Conservation (phyloP, 2,113 vertebrate genomes). For the Nothoprocta perdicaria region DNA sequence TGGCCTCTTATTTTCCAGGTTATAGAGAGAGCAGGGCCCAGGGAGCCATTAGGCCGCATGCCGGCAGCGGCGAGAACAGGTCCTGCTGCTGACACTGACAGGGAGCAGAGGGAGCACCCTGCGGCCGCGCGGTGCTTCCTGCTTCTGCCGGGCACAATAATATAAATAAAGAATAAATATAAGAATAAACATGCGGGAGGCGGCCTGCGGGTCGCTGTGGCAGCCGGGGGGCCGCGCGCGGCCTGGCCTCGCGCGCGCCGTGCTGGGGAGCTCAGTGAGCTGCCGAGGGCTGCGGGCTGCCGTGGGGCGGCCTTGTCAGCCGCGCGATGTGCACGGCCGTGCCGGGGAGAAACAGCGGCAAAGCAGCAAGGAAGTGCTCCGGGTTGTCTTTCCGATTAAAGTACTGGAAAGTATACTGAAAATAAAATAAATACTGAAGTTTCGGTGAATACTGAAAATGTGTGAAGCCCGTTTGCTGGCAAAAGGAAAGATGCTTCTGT, state of each 20-base stretch:
- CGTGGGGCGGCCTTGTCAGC: too few species aligned
- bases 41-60: background rate
- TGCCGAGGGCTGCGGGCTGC: too few species aligned
- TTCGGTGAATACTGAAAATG: background rate
- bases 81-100: background rate
- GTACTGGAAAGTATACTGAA: background rate
- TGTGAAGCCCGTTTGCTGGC: background rate
- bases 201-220: slow-evolving; percentile 27
- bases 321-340: too few species aligned
- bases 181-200: slow-evolving; percentile 33
- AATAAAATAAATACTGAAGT: too few species aligned
- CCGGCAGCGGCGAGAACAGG: background rate
- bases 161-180: too few species aligned
- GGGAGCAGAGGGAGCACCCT: background rate
- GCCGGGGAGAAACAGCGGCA: too few species aligned
- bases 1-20: background rate
- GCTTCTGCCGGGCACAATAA: background rate
- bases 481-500: background rate
- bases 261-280: too few species aligned
- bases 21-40: background rate
- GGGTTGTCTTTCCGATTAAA: background rate
- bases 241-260: too few species aligned
- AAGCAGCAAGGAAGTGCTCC: background rate
- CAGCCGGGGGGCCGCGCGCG: background rate
- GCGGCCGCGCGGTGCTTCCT: background rate